A percentile compares a stretch with the other conserved stretches of the same genome.
These are phyloP conservation scores for Falco peregrinus DNA, from an alignment of 2,797 vertebrate species.

Conservation along the genomic window DNA sequence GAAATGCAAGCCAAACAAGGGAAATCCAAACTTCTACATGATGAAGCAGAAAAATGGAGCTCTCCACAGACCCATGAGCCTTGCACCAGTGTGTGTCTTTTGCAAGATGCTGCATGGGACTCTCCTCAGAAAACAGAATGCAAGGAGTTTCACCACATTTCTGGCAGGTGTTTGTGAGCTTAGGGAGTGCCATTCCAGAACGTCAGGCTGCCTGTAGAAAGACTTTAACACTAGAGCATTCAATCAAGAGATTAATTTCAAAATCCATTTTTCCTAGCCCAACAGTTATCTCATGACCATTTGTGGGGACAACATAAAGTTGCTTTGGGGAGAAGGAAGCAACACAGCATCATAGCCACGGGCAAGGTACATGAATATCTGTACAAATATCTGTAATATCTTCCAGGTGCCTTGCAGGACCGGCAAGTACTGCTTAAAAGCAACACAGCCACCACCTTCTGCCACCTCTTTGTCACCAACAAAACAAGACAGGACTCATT, in stretches of 20 bases:
- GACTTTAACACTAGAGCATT: neutral
- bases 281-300: neutral
- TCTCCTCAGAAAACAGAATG: neutral
- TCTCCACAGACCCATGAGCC: neutral
- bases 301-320: neutral
- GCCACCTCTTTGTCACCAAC: neutral
- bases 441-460: neutral
- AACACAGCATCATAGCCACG: neutral
- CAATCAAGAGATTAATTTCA: neutral
- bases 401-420: neutral
- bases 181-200: neutral
- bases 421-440: neutral
- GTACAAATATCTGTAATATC: neutral
- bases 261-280: neutral
- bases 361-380: neutral
- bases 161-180: neutral
- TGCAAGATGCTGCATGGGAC: neutral
- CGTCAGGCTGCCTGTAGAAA: neutral
- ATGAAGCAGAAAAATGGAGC: neutral
- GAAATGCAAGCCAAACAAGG: neutral
- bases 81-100: neutral
- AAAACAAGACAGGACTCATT: neutral
- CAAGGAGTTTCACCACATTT: neutral
- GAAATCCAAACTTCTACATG: neutral
- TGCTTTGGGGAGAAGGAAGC: neutral